Percentiles rank a stretch among this genome's conserved stretches.
phyloP scores from a whole-genome alignment of 2,113 vertebrate genomes.

The Plecotus auritus region DNA sequence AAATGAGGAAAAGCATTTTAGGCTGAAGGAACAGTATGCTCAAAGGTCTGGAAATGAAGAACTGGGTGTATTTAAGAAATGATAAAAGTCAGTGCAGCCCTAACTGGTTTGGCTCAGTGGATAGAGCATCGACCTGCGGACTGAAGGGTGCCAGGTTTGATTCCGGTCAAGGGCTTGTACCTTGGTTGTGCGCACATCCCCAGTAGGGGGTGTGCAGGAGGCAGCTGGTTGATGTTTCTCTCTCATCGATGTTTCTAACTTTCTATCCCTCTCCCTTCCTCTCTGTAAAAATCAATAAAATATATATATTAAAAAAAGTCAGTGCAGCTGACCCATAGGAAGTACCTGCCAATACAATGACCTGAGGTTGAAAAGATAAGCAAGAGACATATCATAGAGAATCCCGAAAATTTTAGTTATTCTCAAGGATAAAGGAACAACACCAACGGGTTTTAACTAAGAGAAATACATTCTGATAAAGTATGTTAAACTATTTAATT shows the following conservation, averaged over 20 bases:
- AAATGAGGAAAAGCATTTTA: not conserved
- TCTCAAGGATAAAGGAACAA: not conserved
- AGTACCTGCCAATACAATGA: not conserved
- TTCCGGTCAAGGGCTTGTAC: no score
- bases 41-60: not conserved
- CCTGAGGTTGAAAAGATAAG: not conserved
- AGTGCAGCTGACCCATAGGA: fast-evolving
- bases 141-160: no score
- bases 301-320: no score
- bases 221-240: no score
- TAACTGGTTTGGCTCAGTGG: no score
- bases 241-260: no score
- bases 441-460: not conserved
- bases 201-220: no score
- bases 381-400: not conserved
- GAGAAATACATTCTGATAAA: not conserved
- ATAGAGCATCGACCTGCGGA: no score
- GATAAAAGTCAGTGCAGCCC: no score
- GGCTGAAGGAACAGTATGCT: not conserved
- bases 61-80: not conserved
- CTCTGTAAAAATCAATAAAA: no score
- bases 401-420: not conserved
- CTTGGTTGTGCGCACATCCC: no score
- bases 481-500: not conserved
- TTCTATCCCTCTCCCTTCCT: no score